Conservation (phyloP, 2,797 vertebrate species). For the Cheirogaleus major region DNA sequence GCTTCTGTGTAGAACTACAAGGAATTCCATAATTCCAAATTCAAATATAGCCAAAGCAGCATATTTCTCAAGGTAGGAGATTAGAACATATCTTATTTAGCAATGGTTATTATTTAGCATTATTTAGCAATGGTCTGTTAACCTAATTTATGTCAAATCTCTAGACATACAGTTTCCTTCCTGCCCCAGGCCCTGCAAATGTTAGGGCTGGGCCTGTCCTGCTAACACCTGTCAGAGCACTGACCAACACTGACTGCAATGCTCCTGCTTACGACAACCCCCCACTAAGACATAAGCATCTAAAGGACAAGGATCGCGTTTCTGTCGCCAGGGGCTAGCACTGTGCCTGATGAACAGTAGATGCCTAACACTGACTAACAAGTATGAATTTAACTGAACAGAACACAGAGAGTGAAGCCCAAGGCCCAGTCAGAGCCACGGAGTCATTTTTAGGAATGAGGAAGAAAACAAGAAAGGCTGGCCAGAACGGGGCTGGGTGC, state of each 20-base stretch:
- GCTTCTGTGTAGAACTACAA: background rate
- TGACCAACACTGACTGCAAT: background rate
- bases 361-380: background rate
- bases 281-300: background rate
- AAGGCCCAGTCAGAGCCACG: background rate
- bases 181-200: background rate
- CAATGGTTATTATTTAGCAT: background rate
- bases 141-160: background rate
- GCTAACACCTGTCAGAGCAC: background rate
- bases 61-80: background rate
- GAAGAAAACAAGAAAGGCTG: background rate
- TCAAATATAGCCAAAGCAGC: background rate
- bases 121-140: background rate
- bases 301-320: background rate
- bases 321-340: background rate
- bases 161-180: background rate
- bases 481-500: background rate
- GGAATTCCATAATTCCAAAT: background rate
- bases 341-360: background rate
- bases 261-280: background rate
- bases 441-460: background rate
- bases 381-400: background rate
- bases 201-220: background rate
- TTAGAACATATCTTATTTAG: background rate
- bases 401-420: background rate